Evolutionary conservation across 1,140 invertebrate genomes (phyloP), one percentile per base, ranked within the genome.

Genomic region (Pseudomyrmex sp.): DNA sequence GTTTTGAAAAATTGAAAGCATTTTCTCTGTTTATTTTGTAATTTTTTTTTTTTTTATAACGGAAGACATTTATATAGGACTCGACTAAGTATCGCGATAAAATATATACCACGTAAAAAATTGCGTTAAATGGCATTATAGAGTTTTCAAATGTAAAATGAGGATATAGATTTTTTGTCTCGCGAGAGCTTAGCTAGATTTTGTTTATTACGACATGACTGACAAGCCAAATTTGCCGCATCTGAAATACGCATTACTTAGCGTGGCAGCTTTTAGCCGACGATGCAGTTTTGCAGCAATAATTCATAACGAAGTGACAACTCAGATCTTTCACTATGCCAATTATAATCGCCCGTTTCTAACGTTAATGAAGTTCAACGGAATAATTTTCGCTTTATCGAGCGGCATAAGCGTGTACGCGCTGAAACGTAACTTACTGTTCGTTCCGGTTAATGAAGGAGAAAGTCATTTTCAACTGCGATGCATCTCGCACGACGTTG

Each of bases 381-480:
- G 7, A 8, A 8, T 77, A 13, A 48, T 79, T 70, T 48, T 59
- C 23, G 44, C 23, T 48, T 70, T 72, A 80, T 80, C 56, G 76
- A 23, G 9, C 13, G 15, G 20, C 8, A 61, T 72, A 70, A 79
- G 65, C 50, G 76, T 70, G 20, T 44, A 35, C 46, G 35, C 61
- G 65, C 2, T 66, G 44, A 80, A 70, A 72, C 68, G 56, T 70
- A 80, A 72, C 46, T 72, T 44, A 72, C 20, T 70, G 76, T 59
- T 46, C 66, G 76, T 80, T 80, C 54, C 54, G 54, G 66, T 80
- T 80, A 72, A 80, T 72, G 66, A 52, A 80, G 54, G 76, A 80
- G 76, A 80, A 80, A 80, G 66, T 80, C 66, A 61, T 72, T 80
- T 80, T 80, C 76, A 46, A 80, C 66, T 80, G 70, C 61, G 66